A percentile compares a stretch with the other conserved stretches of the same genome.
Conservation (phyloP, 2,888 invertebrate genomes). For the Protula sp. region DNA sequence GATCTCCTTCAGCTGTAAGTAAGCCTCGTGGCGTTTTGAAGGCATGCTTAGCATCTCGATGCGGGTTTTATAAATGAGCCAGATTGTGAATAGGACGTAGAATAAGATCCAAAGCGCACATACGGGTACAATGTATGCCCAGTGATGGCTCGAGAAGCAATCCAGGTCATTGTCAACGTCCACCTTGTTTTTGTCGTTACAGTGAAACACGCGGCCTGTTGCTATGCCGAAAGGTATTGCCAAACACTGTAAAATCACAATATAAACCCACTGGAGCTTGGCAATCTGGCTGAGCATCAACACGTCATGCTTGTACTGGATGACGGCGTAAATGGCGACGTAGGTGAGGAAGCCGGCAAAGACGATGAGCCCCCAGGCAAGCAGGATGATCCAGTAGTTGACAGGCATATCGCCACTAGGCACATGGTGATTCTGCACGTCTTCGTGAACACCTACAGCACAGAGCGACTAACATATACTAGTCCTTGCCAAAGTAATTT, state of each 20-base stretch:
- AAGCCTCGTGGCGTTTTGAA: conserved; percentile 37
- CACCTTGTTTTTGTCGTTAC: conserved; percentile 28
- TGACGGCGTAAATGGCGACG: conserved; percentile 24
- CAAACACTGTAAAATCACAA: conserved; percentile 32
- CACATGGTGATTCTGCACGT: conserved; percentile 32
- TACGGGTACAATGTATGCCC: conserved; percentile 33
- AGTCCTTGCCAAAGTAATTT: too few species aligned
- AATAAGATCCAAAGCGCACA: conserved; percentile 24
- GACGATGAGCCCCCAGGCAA: conserved; percentile 31
- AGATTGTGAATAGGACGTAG: conserved; percentile 35
- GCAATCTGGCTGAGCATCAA: conserved; percentile 34
- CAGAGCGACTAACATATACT: too few species aligned
- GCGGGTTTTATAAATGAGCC: conserved; percentile 29
- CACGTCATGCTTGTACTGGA: conserved; percentile 29
- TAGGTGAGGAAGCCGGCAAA: conserved; percentile 25
- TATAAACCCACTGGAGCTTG: conserved; percentile 30
- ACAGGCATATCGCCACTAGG: conserved; percentile 31
- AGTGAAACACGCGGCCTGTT: conserved; percentile 36
- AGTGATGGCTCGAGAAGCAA: conserved; percentile 34
- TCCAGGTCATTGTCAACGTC: conserved; percentile 34
- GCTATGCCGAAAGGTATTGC: conserved; percentile 38
- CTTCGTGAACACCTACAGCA: conserved; percentile 32
- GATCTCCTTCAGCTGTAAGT: conserved; percentile 43
- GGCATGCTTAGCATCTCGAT: conserved; percentile 28
- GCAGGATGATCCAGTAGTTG: conserved; percentile 29